Evolutionary conservation across 1,140 invertebrate genomes (phyloP), one percentile per base, ranked within the genome.

Genomic region (Asobara japonica): DNA sequence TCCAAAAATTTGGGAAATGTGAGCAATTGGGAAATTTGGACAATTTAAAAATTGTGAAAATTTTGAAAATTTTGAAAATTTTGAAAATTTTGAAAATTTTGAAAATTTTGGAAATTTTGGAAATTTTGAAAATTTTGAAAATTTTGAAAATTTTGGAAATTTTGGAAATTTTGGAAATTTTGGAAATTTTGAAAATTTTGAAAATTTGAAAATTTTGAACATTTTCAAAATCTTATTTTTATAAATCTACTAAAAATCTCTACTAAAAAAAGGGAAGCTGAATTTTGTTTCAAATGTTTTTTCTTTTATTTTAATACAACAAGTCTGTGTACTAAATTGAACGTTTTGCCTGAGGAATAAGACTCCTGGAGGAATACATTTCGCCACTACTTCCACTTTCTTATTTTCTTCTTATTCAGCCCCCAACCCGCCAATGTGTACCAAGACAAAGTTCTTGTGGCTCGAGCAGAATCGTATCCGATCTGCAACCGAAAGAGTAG

Each of bases 391-490:
- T 41, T 45, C 22, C 27, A 11, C 29, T 67, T 30, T 67, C 29
- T 30, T 45, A 38, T 65, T 33, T 36, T 20, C 5, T 38, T 22
- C 38, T 25, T 27, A 13, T 45, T 20, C 38, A 41, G 2, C 41
- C 8, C 38, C 27, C 22, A 18, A 8, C 33, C 25, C 22, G 0
- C 29, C 48, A 31, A 25, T 31, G 16, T 51, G 48, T 60, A 69
- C 67, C 27, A 11, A 69, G 51, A 69, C 67, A 61, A 61, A 69
- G 48, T 61, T 69, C 48, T 10, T 69, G 66, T 18, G 45, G 66
- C 45, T 68, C 29, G 45, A 25, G 51, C 45, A n/a, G 30, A 60
- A 69, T 69, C 67, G 67, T 69, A 69, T 69, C 67, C 31, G 48
- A 69, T 61, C 51, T 69, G 31, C 18, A 20, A 45, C 41, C 22